A percentile compares a stretch with the other conserved stretches of the same genome.
phyloP scores from a whole-genome alignment of 1,140 invertebrate genomes.

The Macrostomum lignano region DNA sequence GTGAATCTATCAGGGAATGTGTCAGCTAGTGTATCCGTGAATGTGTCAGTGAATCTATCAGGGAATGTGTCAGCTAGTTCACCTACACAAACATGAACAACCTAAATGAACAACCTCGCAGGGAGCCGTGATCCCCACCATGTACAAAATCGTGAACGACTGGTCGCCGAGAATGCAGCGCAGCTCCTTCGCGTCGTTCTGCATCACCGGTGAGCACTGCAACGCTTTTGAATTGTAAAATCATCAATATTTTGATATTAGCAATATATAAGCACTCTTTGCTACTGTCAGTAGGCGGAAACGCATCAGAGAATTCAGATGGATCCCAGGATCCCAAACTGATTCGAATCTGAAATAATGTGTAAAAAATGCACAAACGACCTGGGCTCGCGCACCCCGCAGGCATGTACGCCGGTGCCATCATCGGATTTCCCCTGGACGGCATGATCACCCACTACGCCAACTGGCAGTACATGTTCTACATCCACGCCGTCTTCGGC shows the following conservation, averaged over 20 bases:
- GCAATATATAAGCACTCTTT: no score
- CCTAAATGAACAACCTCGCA: neutral
- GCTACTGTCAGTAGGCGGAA: no score
- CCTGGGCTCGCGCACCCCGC: no score
- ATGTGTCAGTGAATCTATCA: conserved; percentile 7
- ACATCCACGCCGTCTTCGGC: conserved; percentile 10
- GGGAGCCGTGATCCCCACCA: neutral
- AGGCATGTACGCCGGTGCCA: conserved; percentile 18
- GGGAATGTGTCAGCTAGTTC: neutral
- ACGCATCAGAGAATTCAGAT: no score
- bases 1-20: neutral
- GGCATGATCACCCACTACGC: conserved; percentile 13
- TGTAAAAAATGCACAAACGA: no score
- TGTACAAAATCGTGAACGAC: conserved; percentile 3
- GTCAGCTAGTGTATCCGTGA: neutral
- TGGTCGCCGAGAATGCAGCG: conserved; percentile 2
- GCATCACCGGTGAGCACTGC: no score
- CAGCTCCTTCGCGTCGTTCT: no score
- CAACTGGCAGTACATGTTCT: conserved; percentile 10
- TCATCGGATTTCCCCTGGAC: conserved; percentile 14
- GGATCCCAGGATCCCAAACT: no score
- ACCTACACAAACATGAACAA: neutral
- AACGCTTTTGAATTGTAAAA: no score
- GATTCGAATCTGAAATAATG: no score
- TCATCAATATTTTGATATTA: no score